phyloP scores from a whole-genome alignment of 1,140 invertebrate genomes.

The Ips nitidus region DNA sequence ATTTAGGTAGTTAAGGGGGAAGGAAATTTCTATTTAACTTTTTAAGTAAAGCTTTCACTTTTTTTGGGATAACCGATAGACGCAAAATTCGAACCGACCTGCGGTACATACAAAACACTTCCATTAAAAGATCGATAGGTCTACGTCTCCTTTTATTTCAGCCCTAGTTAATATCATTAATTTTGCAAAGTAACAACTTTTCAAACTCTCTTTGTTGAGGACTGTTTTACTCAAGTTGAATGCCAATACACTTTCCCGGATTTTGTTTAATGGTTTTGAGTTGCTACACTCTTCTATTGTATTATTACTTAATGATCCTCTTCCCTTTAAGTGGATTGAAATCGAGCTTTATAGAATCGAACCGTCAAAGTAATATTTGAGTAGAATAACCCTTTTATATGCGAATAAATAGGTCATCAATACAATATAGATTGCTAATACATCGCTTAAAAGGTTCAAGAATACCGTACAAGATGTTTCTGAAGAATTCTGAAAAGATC shows the following conservation, averaged over 20 bases:
- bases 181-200: conserved; percentile 31
- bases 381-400: conserved; percentile 15
- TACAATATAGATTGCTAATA: too few relatives aligned
- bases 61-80: too few relatives aligned
- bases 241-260: conserved; percentile 26
- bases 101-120: background rate
- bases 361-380: conserved; percentile 6
- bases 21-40: too few relatives aligned
- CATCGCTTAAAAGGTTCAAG: too few relatives aligned
- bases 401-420: background rate
- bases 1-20: too few relatives aligned
- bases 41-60: too few relatives aligned
- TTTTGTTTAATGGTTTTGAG: conserved; percentile 25
- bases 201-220: conserved; percentile 25
- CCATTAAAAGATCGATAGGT: conserved; percentile 18
- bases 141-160: conserved; percentile 23
- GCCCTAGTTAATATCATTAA: conserved; percentile 31
- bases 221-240: conserved; percentile 21
- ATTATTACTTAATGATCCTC: conserved; percentile 29
- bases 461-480: too few relatives aligned
- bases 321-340: conserved; percentile 19
- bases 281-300: conserved; percentile 18
- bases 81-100: too few relatives aligned
- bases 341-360: conserved; percentile 5
- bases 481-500: too few relatives aligned